Percentiles rank a stretch among this genome's conserved stretches.
Evolutionary conservation across 2,888 invertebrate species (phyloP).

Genomic region (Hipparchia semele): DNA sequence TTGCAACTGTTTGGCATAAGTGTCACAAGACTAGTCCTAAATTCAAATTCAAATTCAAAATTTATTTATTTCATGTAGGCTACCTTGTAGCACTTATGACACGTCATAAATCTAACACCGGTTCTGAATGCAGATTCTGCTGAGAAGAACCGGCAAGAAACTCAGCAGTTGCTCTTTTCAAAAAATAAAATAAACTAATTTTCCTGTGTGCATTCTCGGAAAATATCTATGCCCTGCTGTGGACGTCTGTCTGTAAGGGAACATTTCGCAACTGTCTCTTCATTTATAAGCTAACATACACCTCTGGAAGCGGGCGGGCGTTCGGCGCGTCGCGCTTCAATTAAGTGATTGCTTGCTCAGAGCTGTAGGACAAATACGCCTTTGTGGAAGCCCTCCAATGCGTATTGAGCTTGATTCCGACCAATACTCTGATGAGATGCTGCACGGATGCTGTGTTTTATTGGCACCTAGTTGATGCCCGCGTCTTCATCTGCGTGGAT

Average conservation of each 20-base stretch:
- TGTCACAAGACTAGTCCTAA: no score
- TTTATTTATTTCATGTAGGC: no score
- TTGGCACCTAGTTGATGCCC: background rate
- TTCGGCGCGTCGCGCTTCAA: conserved; percentile 61
- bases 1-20: no score
- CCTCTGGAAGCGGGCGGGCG: conserved; percentile 22
- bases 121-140: no score
- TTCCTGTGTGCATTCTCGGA: no score
- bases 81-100: no score
- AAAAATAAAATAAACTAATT: no score
- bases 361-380: conserved; percentile 53
- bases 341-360: conserved; percentile 70
- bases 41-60: no score
- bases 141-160: no score
- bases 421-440: conserved; percentile 50
- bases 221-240: no score
- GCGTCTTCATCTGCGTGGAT: background rate
- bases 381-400: conserved; percentile 52
- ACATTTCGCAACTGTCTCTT: conserved; percentile 6
- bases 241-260: background rate
- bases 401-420: conserved; percentile 45
- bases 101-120: no score
- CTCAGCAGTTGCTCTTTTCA: no score
- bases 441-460: conserved; percentile 21
- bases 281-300: conserved; percentile 4